A percentile compares a stretch with the other conserved stretches of the same genome.
Evolutionary conservation across 30 jellyfish, hydroid and myxozoan genomes (phyloP).

Genomic region (Rhopilema esculentum): DNA sequence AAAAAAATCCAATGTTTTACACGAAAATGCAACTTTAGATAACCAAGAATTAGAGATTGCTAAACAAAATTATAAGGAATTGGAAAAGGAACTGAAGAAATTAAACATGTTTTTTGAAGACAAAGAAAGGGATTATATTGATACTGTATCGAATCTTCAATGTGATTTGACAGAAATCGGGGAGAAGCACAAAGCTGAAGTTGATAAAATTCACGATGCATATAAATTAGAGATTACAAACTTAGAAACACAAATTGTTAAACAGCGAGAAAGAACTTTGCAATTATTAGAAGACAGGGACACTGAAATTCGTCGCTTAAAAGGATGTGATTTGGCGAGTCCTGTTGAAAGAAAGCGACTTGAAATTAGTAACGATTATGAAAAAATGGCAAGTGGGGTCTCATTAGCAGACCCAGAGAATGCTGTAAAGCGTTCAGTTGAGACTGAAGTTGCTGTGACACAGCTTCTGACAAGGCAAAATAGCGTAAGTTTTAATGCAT

Average conservation of each 20-base stretch:
- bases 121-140: conserved; percentile 73
- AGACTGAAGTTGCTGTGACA: conserved; percentile 66
- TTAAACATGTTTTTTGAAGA: conserved; percentile 44
- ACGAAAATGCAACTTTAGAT: neutral
- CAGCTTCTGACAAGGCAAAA: conserved; percentile 61
- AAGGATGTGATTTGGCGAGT: conserved; percentile 18
- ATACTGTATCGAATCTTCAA: conserved; percentile 66
- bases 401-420: conserved; percentile 11
- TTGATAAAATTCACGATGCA: conserved; percentile 40
- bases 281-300: conserved; percentile 84
- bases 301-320: conserved; percentile 78
- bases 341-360: conserved; percentile 22
- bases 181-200: conserved; percentile 56
- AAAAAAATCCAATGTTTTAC: neutral
- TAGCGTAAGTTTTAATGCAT: conserved; percentile 28
- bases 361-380: neutral
- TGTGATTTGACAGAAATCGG: conserved; percentile 67
- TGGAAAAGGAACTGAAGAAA: conserved; percentile 50
- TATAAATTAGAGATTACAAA: conserved; percentile 27
- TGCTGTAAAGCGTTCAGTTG: conserved; percentile 55
- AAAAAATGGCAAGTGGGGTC: neutral
- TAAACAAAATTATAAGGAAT: conserved; percentile 54
- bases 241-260: conserved; percentile 65
- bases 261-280: conserved; percentile 82
- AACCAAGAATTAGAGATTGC: conserved; percentile 46